These are phyloP conservation scores for Glaucopsyche alexis DNA, from an alignment of 2,888 invertebrate species.

Conservation along the genomic window DNA sequence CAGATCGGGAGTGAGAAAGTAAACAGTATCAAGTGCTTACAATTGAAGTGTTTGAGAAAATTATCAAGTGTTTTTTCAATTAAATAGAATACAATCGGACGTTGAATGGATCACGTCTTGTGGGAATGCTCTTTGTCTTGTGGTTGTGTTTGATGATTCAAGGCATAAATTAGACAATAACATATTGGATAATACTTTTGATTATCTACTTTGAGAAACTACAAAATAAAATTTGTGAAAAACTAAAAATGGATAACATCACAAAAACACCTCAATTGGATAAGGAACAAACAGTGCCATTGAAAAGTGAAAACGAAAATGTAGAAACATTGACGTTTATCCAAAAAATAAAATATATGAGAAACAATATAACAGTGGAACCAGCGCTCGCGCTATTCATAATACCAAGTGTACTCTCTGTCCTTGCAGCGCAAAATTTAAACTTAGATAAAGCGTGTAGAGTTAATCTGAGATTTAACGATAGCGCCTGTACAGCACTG, in stretches of 20 bases:
- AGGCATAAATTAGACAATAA: not conserved
- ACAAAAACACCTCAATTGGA: not conserved
- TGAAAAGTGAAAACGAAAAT: slow-evolving; percentile 46
- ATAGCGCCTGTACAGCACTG: slow-evolving; percentile 85
- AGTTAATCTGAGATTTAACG: slow-evolving; percentile 86
- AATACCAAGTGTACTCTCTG: slow-evolving; percentile 83
- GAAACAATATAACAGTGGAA: slow-evolving; percentile 83
- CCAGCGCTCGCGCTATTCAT: slow-evolving; percentile 83
- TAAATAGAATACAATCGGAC: not conserved
- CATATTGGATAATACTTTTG: not conserved
- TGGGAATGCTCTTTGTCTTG: not conserved
- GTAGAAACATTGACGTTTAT: slow-evolving; percentile 57
- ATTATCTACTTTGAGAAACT: not conserved
- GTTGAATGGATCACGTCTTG: not conserved
- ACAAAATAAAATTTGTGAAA: not conserved
- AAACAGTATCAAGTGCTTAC: not conserved
- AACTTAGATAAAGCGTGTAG: slow-evolving; percentile 92
- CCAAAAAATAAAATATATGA: slow-evolving; percentile 72
- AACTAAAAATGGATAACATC: not conserved
- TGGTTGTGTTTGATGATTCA: not conserved
- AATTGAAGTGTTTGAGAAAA: not conserved
- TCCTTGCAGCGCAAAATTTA: slow-evolving; percentile 89
- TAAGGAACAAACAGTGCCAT: not conserved
- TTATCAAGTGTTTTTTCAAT: not conserved
- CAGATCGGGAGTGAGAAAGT: too few relatives aligned